phyloP scores from a whole-genome alignment of 2,113 vertebrate genomes.

The Oreamnos americanus region DNA sequence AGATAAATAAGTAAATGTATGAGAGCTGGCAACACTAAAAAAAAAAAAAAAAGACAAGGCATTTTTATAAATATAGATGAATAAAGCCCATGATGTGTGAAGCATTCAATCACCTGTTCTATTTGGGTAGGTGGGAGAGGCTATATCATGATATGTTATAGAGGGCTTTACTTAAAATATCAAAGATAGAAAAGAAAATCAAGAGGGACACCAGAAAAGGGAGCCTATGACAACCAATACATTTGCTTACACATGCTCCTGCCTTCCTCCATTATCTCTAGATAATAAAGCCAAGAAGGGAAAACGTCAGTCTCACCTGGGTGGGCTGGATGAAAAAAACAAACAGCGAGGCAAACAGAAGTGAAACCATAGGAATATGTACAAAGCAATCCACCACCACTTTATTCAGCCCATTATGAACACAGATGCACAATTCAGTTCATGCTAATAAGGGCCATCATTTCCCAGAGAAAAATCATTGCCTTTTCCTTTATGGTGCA shows the following conservation, averaged over 20 bases:
- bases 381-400: not conserved
- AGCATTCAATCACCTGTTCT: not conserved
- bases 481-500: not conserved
- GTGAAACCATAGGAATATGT: not conserved
- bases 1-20: not conserved
- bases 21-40: not conserved
- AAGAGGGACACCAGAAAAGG: not conserved
- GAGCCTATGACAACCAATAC: not conserved
- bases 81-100: not conserved
- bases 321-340: not conserved
- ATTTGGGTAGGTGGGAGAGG: not conserved
- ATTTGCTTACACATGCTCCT: not conserved
- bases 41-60: not conserved
- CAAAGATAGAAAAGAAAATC: not conserved
- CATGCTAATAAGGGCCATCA: not conserved
- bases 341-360: not conserved
- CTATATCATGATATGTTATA: not conserved
- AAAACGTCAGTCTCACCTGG: not conserved
- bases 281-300: not conserved
- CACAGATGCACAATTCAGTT: not conserved
- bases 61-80: not conserved
- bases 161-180: not conserved
- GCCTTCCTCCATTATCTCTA: not conserved
- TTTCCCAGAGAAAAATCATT: not conserved
- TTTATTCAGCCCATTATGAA: not conserved